Evolutionary conservation across 2,888 invertebrate species (phyloP), one percentile per base, ranked within the genome.

Genomic region (Platycnemis pennipes): DNA sequence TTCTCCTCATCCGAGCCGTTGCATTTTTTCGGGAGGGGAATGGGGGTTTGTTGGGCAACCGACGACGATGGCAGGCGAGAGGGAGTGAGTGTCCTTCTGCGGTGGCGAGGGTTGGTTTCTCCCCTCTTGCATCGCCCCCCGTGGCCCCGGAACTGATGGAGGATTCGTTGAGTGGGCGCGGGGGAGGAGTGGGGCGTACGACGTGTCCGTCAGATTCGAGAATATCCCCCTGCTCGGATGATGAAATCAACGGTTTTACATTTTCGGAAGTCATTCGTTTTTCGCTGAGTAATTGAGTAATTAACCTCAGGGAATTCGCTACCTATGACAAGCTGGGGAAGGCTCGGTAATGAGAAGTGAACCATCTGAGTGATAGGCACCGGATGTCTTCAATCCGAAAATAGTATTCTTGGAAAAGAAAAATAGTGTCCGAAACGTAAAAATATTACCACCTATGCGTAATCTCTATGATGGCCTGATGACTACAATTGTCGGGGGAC

Each of bases 1-100:
- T 77, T 77, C 77, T 77, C 77, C 77, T 77, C 37, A 31, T 77
- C 37, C 77, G 77, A 77, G 7, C 77, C 77, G 77, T 77, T 77
- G 77, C 77, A 26, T 77, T 8, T 37, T 77, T 77, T 77, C 37
- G 7, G 11, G 26, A n/a, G 37, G 11, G 77, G 26, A 13, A 16
- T 31, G 69, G 69, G 69, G 37, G 69, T 49, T 8, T 5, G 49
- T 11, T 11, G 19, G 11, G 5, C 31, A 37, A 11, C 11, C 16
- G 77, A 37, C 26, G 37, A 37, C 22, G 37, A 7, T 77, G 13
- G 37, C 31, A 31, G 69, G 31, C 63, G 69, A 69, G 69, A 69
- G 63, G 7, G 69, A 77, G 31, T 13, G 77, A 13, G 77, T 16
- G 13, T 31, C 77, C 77, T 77, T 37, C 31, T 77, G 77, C 37